Evolutionary conservation across 2,113 vertebrate genomes (phyloP).

Genomic region (Tautogolabrus adspersus): DNA sequence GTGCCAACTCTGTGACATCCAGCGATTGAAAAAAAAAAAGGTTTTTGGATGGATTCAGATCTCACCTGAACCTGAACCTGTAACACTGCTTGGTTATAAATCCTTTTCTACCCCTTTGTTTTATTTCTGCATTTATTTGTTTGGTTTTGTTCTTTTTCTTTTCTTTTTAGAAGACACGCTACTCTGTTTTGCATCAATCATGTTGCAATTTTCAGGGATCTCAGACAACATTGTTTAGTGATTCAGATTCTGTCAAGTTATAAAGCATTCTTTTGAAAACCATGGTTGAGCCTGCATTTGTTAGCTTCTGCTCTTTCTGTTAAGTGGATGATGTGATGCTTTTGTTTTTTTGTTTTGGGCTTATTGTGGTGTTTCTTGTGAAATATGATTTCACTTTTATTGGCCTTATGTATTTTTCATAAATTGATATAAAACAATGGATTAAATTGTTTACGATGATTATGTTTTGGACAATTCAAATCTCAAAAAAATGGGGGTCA

Average conservation of each 20-base stretch:
- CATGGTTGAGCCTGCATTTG: conserved; percentile 62
- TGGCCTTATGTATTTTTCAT: conserved; percentile 82
- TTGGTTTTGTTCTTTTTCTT: not conserved
- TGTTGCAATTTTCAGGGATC: conserved; percentile 78
- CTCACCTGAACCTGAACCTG: conserved; percentile 68
- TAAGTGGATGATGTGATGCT: conserved; percentile 58
- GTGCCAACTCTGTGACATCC: conserved; percentile 69
- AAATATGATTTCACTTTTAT: conserved; percentile 74
- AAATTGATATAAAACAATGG: conserved; percentile 79
- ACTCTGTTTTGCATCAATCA: conserved; percentile 57
- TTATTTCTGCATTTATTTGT: conserved; percentile 60
- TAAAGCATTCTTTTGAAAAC: conserved; percentile 56
- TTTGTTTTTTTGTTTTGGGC: conserved; percentile 57
- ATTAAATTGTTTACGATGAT: conserved; percentile 75
- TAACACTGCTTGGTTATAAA: conserved; percentile 70
- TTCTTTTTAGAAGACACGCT: conserved; percentile 54
- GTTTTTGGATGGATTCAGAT: conserved; percentile 66
- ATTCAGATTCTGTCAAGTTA: conserved; percentile 58
- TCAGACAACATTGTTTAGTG: conserved; percentile 71
- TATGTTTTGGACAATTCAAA: conserved; percentile 67
- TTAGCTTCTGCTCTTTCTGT: conserved; percentile 66
- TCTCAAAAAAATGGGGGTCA: conserved; percentile 79
- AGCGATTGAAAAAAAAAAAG: conserved; percentile 45
- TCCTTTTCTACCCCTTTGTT: conserved; percentile 63
- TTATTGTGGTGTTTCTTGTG: conserved; percentile 77